A percentile compares a stretch with the other conserved stretches of the same genome.
Evolutionary conservation across 2,797 vertebrate species (phyloP).

Genomic region (Falco biarmicus): DNA sequence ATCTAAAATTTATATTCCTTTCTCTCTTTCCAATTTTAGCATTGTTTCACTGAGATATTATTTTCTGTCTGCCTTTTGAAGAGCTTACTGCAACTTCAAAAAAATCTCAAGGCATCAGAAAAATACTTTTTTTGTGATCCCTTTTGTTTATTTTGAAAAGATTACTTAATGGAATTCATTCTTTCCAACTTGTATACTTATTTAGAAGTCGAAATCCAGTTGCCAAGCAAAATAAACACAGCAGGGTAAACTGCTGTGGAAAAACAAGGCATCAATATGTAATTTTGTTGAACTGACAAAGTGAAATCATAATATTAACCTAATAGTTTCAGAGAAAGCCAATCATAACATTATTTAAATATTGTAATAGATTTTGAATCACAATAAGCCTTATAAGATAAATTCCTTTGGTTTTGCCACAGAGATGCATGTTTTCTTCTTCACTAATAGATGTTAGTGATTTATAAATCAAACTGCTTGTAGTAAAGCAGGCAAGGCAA

Average conservation of each 20-base stretch:
- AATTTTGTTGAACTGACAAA: constrained; percentile 24
- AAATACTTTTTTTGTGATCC: neutral
- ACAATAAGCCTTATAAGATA: neutral
- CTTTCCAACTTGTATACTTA: constrained; percentile 1
- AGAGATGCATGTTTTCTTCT: neutral
- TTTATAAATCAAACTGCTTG: neutral
- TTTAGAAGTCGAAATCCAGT: constrained; percentile 27
- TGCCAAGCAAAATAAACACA: constrained; percentile 47
- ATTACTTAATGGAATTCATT: constrained; percentile 55
- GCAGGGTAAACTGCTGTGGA: neutral
- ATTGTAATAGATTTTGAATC: neutral
- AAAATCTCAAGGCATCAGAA: constrained; percentile 32
- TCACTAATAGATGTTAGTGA: neutral
- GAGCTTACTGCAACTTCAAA: constrained; percentile 6
- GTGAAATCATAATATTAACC: constrained; percentile 45
- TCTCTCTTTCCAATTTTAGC: neutral
- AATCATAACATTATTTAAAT: constrained; percentile 31
- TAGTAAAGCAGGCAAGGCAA: neutral
- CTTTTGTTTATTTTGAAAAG: constrained; percentile 50
- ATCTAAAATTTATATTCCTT: constrained; percentile 5
- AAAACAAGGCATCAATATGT: constrained; percentile 26
- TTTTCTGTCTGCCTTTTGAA: constrained; percentile 44
- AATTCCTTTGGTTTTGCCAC: neutral
- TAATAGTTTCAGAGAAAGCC: constrained; percentile 15
- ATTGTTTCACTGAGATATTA: constrained; percentile 1